These are phyloP conservation scores for Halcyon senegalensis DNA, from an alignment of 2,113 vertebrate genomes.

Conservation along the genomic window DNA sequence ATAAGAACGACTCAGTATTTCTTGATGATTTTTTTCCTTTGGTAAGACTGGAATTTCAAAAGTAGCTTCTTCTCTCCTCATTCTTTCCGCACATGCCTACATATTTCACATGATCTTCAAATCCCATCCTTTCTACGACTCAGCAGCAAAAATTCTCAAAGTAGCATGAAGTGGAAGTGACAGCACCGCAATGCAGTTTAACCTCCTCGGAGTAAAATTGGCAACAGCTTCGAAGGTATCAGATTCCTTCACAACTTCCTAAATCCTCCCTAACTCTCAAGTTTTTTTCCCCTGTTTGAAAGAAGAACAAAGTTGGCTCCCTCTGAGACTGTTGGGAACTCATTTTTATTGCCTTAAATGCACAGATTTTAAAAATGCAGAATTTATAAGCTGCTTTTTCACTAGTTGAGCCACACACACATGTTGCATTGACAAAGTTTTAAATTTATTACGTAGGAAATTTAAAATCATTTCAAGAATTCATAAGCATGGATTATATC, in stretches of 20 bases:
- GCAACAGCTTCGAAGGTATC: slow-evolving; percentile 59
- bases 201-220: slow-evolving; percentile 10
- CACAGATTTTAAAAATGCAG: slow-evolving; percentile 44
- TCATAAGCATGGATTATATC: neutral
- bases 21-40: neutral
- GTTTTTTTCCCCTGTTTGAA: neutral
- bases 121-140: slow-evolving; percentile 8
- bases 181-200: neutral
- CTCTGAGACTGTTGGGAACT: neutral
- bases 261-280: neutral
- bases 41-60: neutral
- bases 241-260: slow-evolving; percentile 47
- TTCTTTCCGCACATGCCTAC: neutral
- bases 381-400: slow-evolving; percentile 59
- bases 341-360: slow-evolving; percentile 41
- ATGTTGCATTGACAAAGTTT: neutral
- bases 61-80: neutral
- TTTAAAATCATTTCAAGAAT: slow-evolving; percentile 6
- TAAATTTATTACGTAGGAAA: slow-evolving; percentile 19
- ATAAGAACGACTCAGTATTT: neutral
- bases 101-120: neutral
- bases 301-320: neutral
- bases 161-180: slow-evolving; percentile 36
- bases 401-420: neutral
- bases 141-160: slow-evolving; percentile 3